phyloP scores from a whole-genome alignment of 2,888 invertebrate species.

The Nymphalis urticae region DNA sequence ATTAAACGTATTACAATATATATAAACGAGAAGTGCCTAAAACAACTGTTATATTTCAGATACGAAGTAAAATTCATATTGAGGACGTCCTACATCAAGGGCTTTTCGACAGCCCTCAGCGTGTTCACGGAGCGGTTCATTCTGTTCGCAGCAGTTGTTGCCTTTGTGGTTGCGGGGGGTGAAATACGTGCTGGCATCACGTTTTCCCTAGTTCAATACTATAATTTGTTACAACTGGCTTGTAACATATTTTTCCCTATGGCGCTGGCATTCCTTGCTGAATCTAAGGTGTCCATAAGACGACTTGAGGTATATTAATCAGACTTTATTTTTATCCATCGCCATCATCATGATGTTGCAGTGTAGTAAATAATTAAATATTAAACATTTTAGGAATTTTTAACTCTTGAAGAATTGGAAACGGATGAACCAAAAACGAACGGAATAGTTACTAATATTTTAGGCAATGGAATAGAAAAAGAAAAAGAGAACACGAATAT shows the following conservation, averaged over 20 bases:
- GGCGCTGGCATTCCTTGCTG: slow-evolving; percentile 83
- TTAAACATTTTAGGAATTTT: slow-evolving; percentile 60
- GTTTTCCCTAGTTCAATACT: slow-evolving; percentile 89
- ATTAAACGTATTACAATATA: too few species aligned
- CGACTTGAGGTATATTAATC: slow-evolving; percentile 79
- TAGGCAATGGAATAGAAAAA: slow-evolving; percentile 56
- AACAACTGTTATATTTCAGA: slow-evolving; percentile 60
- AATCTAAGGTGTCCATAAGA: slow-evolving; percentile 83
- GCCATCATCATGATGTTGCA: too few species aligned
- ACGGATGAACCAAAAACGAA: slow-evolving; percentile 50
- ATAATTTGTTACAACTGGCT: slow-evolving; percentile 86
- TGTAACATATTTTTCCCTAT: slow-evolving; percentile 85
- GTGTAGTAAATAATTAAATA: too few species aligned
- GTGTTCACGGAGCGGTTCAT: slow-evolving; percentile 93
- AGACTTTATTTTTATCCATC: not conserved
- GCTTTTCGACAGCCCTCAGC: slow-evolving; percentile 84
- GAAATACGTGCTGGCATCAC: slow-evolving; percentile 83
- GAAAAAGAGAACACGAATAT: slow-evolving; percentile 48
- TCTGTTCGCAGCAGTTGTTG: slow-evolving; percentile 88
- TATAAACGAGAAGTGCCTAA: not conserved
- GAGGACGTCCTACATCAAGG: slow-evolving; percentile 84
- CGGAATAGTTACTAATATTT: slow-evolving; percentile 38
- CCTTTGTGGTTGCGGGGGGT: slow-evolving; percentile 86
- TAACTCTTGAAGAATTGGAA: slow-evolving; percentile 67
- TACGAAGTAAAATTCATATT: slow-evolving; percentile 86